Conservation (phyloP, 1,140 invertebrate species). For the Neodiprion pinetum region DNA sequence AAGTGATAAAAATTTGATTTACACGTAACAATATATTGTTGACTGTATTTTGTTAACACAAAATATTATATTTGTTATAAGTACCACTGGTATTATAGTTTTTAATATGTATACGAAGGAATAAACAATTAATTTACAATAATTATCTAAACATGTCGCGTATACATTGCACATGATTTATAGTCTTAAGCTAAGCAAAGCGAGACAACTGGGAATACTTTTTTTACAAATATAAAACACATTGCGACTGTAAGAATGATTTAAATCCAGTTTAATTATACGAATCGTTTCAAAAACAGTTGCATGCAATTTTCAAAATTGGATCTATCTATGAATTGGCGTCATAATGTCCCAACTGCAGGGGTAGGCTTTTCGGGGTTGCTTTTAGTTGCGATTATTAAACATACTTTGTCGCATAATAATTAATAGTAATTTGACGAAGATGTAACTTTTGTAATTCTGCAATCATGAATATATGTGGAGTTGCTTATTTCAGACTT, state of each 20-base stretch:
- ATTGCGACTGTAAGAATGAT: not conserved
- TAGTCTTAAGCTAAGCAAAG: constrained; percentile 3
- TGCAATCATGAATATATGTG: not conserved
- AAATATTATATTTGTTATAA: too few species aligned
- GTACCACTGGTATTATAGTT: too few species aligned
- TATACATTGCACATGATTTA: constrained; percentile 5
- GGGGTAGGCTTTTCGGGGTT: not conserved
- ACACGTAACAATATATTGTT: too few species aligned
- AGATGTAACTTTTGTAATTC: not conserved
- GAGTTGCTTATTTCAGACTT: not conserved
- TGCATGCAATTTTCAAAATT: not conserved
- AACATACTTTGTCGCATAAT: not conserved
- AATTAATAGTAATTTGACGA: not conserved
- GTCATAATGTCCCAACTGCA: not conserved
- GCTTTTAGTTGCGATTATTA: not conserved
- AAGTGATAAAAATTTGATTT: too few species aligned
- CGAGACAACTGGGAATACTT: not conserved
- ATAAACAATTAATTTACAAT: not conserved
- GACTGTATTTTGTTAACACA: too few species aligned
- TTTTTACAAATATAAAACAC: not conserved
- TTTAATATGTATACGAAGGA: too few species aligned
- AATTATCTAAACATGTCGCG: not conserved
- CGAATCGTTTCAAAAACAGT: not conserved
- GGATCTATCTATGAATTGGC: not conserved
- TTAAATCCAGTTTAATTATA: not conserved